These are phyloP conservation scores for Dromaius novaehollandiae DNA, from an alignment of 2,113 vertebrate genomes.

Conservation along the genomic window DNA sequence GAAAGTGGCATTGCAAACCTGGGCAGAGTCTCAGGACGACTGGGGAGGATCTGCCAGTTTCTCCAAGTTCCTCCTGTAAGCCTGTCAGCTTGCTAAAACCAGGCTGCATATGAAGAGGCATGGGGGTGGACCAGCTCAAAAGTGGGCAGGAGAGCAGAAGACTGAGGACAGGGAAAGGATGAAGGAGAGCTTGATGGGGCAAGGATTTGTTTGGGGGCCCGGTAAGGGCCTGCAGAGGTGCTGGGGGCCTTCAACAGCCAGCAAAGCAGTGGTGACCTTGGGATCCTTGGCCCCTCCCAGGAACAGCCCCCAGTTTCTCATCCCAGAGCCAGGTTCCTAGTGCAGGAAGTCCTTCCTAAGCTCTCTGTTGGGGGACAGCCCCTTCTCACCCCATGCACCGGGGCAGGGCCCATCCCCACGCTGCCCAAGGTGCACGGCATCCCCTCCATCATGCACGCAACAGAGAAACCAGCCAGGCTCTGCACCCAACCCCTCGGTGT, in stretches of 20 bases:
- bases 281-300: not conserved
- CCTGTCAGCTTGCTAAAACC: too few relatives aligned
- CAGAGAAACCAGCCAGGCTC: not conserved
- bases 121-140: not conserved
- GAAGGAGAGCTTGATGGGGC: too few relatives aligned
- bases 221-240: not conserved
- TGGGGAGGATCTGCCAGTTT: not conserved
- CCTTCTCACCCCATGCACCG: not conserved
- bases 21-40: fast-evolving
- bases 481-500: not conserved
- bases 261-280: not conserved
- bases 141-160: not conserved
- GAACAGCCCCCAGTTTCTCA: not conserved
- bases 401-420: too few relatives aligned
- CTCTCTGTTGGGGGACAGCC: not conserved
- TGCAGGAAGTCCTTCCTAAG: not conserved
- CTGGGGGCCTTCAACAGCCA: not conserved
- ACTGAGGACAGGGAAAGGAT: not conserved
- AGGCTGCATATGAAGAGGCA: too few relatives aligned
- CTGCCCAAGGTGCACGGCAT: not conserved
- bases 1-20: not conserved
- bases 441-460: too few relatives aligned
- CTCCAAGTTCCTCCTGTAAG: not conserved
- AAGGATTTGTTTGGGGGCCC: not conserved
- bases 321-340: not conserved